phyloP scores from a whole-genome alignment of 2,113 vertebrate species.

The Sander vitreus region DNA sequence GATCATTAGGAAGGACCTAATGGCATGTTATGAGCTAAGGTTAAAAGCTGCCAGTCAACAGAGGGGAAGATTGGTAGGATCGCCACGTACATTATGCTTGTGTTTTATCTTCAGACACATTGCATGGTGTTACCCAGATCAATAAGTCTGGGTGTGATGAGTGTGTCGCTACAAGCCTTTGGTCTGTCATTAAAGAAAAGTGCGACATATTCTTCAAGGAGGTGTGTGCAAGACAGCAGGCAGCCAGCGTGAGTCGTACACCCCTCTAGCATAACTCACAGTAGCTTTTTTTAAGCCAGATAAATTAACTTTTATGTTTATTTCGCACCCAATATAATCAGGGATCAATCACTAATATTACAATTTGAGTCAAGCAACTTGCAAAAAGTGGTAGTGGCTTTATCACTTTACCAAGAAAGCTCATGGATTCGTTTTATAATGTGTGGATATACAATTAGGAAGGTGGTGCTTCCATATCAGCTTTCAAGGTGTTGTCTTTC shows the following conservation, averaged over 20 bases:
- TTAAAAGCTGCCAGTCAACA: conserved; percentile 62
- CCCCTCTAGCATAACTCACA: background rate
- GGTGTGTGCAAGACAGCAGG: conserved; percentile 21
- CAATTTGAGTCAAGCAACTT: conserved; percentile 7
- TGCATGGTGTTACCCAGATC: conserved; percentile 72
- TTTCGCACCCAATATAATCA: background rate
- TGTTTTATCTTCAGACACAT: conserved; percentile 67
- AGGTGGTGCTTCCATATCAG: conserved; percentile 26
- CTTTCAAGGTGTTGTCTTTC: conserved; percentile 53
- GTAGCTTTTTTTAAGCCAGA: background rate
- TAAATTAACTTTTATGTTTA: background rate
- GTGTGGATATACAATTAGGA: conserved; percentile 22
- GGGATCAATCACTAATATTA: background rate
- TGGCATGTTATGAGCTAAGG: conserved; percentile 48
- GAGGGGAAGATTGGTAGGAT: conserved; percentile 26
- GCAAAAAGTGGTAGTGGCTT: background rate
- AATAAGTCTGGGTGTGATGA: conserved; percentile 54
- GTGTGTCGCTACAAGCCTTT: conserved; percentile 49
- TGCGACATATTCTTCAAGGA: conserved; percentile 60
- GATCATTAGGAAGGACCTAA: conserved; percentile 44
- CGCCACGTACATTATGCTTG: conserved; percentile 15
- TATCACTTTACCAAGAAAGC: background rate
- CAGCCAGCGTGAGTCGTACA: background rate
- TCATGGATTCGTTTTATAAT: conserved; percentile 49
- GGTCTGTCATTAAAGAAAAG: conserved; percentile 69